Conservation (phyloP, 2,888 invertebrate genomes). For the Lamellibrachia satsuma region DNA sequence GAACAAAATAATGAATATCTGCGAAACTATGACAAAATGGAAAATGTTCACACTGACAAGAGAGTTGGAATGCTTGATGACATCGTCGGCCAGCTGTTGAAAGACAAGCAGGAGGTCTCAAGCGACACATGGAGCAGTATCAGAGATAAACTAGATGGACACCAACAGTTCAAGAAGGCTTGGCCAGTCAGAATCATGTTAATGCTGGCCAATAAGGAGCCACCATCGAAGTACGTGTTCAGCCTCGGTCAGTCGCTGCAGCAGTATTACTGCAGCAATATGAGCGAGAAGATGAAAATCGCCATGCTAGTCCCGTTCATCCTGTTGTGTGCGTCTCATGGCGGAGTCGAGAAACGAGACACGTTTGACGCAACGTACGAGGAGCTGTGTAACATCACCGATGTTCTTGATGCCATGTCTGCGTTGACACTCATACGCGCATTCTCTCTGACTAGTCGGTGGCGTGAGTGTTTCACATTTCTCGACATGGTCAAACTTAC, state of each 20-base stretch:
- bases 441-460: background rate
- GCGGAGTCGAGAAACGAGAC: background rate
- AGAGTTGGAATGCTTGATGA: background rate
- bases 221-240: background rate
- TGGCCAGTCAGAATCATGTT: background rate
- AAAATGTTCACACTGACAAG: background rate
- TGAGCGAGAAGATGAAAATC: background rate
- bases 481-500: background rate
- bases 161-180: background rate
- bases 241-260: background rate
- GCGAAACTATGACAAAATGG: background rate
- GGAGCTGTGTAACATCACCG: background rate
- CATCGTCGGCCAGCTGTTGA: background rate
- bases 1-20: background rate
- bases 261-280: background rate
- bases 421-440: background rate
- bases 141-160: background rate
- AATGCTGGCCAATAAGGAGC: background rate
- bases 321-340: background rate
- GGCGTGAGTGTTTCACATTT: background rate
- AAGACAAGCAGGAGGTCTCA: background rate
- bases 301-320: background rate
- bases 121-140: background rate
- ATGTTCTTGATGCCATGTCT: background rate
- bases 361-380: background rate